Base-by-base conservation (phyloP, 23 tunicate genomes). In the Diplosoma virens region DNA sequence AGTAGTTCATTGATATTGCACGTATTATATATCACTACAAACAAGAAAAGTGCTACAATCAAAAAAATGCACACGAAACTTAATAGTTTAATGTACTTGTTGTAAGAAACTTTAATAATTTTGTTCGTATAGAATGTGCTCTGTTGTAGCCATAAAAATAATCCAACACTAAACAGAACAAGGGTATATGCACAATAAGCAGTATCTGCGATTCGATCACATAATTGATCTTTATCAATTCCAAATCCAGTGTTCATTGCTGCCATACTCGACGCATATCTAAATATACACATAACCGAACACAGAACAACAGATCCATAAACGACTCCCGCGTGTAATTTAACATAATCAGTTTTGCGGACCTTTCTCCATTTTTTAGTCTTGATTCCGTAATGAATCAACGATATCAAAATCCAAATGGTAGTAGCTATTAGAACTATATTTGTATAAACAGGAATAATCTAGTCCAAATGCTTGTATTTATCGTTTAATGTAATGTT, bases 91-190 rank as follows among this genome's bases (percentile, higher is more conserved):
- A 85, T 47, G 16, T 26, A 1, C 9, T 54, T 70, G 5, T 64
- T 74, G 47, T 74, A 59, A 1, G 50, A 52, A 21, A 56, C 82
- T 36, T 71, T 78, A 63, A 85, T 32, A 29, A 72, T 48, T 65
- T 59, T 60, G 53, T 85, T 84, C 22, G 69, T 36, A 53, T 85
- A 85, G 32, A 85, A 63, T 17, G 80, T 41, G 16, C 79, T 54
- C 32, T 85, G 91, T 24, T 84, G 79, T 1, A 78, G 27, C 91
- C 91, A 85, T 18, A 85, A 53, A 48, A 85, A 85, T 7, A 78
- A 41, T 32, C 45, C 68, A 24, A 79, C 66, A 0, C 33, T 25
- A 27, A 25, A 70, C 25, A 78, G 32, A 1, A 71, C 84, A 25
- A 78, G 25, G 7, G 37, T 41, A 41, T 85, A 85, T 5, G 59